A percentile compares a stretch with the other conserved stretches of the same genome.
Evolutionary conservation across 2,888 invertebrate species (phyloP).

Genomic region (Muschampia plurimacula): DNA sequence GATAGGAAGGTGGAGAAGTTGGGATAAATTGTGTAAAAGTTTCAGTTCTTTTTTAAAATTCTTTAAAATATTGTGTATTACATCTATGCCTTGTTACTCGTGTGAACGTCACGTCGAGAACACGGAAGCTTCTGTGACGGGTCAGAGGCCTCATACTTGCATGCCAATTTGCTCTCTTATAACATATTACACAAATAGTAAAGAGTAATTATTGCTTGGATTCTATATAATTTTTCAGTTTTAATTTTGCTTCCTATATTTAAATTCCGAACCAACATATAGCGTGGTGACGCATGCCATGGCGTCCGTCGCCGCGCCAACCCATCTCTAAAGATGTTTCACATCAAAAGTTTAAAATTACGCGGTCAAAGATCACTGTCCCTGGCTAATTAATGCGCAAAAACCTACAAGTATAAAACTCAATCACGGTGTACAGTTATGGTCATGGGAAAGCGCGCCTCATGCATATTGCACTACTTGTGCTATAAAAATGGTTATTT

Average conservation of each 20-base stretch:
- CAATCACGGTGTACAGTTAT: constrained; percentile 76
- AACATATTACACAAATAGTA: constrained; percentile 12
- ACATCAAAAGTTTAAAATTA: constrained; percentile 21
- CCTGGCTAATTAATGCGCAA: constrained; percentile 66
- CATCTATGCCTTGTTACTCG: not conserved
- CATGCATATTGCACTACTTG: constrained; percentile 83
- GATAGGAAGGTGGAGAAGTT: not conserved
- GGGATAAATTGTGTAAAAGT: not conserved
- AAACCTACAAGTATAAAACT: constrained; percentile 66
- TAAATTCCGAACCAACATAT: not conserved
- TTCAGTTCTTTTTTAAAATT: too few species aligned
- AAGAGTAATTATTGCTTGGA: constrained; percentile 26
- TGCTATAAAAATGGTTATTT: constrained; percentile 57
- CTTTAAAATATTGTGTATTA: not conserved
- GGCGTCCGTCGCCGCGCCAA: too few species aligned
- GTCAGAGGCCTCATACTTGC: constrained; percentile 31
- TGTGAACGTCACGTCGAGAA: constrained; percentile 15
- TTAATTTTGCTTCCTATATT: constrained; percentile 7
- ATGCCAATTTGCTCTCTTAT: constrained; percentile 18
- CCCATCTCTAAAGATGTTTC: not conserved
- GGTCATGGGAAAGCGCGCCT: constrained; percentile 77
- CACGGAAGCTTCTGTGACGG: constrained; percentile 34
- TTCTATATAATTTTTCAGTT: constrained; percentile 14
- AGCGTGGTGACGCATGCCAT: too few species aligned
- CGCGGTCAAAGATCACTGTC: constrained; percentile 69